Evolutionary conservation across 2,113 vertebrate species (phyloP).

Genomic region (Nannobrachium achirus): DNA sequence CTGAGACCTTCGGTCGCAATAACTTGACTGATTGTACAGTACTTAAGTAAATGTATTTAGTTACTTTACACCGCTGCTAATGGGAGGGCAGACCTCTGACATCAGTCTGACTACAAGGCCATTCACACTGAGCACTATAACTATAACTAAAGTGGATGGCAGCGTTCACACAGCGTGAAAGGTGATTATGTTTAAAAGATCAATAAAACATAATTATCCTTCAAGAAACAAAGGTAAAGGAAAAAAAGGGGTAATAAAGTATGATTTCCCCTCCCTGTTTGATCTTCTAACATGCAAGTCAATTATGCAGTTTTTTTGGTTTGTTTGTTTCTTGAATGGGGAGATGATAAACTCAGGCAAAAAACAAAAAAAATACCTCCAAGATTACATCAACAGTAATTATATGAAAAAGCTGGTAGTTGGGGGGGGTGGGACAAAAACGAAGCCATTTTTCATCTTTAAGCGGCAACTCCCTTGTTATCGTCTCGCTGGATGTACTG

Average conservation of each 20-base stretch:
- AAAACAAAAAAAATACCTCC: slow-evolving; percentile 36
- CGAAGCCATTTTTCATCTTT: slow-evolving; percentile 62
- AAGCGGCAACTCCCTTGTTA: slow-evolving; percentile 51
- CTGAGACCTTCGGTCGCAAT: too few species aligned
- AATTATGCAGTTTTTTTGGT: neutral
- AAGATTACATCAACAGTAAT: slow-evolving; percentile 59
- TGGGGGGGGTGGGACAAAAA: slow-evolving; percentile 10
- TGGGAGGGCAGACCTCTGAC: too few species aligned
- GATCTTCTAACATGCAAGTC: slow-evolving; percentile 22
- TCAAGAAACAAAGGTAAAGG: too few species aligned
- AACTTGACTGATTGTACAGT: too few species aligned
- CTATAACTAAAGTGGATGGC: neutral
- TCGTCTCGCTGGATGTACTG: slow-evolving; percentile 58
- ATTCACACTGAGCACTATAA: too few species aligned
- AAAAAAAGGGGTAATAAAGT: slow-evolving; percentile 10
- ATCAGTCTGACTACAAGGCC: too few species aligned
- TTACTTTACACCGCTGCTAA: too few species aligned
- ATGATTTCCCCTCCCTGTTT: slow-evolving; percentile 19
- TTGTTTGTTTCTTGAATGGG: slow-evolving; percentile 1
- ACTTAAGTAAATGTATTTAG: too few species aligned
- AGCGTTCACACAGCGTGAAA: slow-evolving; percentile 5
- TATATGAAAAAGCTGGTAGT: slow-evolving; percentile 37
- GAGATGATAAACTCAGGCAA: slow-evolving; percentile 25
- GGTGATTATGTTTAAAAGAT: slow-evolving; percentile 35
- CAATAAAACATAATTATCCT: slow-evolving; percentile 35